Conservation (phyloP, 2,797 vertebrate species). For the Sebastes jordani region DNA sequence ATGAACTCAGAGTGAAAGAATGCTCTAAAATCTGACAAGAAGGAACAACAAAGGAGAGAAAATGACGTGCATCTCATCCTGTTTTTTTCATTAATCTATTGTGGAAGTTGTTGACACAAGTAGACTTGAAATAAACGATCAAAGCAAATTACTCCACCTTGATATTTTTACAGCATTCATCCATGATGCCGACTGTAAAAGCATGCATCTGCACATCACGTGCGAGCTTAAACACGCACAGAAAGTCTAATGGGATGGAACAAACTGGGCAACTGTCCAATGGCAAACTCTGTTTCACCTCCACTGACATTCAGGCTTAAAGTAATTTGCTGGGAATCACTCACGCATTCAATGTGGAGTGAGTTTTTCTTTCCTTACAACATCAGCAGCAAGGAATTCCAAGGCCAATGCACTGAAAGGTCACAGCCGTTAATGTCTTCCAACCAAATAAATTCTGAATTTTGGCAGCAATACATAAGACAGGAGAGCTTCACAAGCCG, state of each 20-base stretch:
- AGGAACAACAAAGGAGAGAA: constrained; percentile 33
- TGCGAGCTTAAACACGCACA: constrained; percentile 55
- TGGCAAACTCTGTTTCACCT: constrained; percentile 55
- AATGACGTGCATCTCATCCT: constrained; percentile 16
- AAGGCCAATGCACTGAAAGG: constrained; percentile 37
- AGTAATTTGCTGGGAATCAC: constrained; percentile 64
- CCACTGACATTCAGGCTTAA: constrained; percentile 47
- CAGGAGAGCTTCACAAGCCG: constrained; percentile 25
- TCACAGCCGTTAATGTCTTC: constrained; percentile 34
- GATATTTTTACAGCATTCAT: constrained; percentile 29
- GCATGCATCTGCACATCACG: constrained; percentile 46
- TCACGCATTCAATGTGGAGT: constrained; percentile 36
- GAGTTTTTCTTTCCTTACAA: constrained; percentile 41
- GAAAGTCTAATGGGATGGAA: constrained; percentile 60
- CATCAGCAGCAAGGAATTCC: constrained; percentile 61
- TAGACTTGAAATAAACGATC: constrained; percentile 36
- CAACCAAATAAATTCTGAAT: constrained; percentile 29
- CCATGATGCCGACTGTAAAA: constrained; percentile 35
- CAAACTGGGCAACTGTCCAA: constrained; percentile 57
- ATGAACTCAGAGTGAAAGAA: constrained; percentile 62
- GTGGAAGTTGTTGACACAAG: constrained; percentile 26
- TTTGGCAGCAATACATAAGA: constrained; percentile 27
- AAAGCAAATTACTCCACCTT: constrained; percentile 33
- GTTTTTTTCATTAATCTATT: constrained; percentile 13
- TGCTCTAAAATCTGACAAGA: constrained; percentile 46